Evolutionary conservation across 1,140 invertebrate species (phyloP).

Genomic region (Anoplophora glabripennis): DNA sequence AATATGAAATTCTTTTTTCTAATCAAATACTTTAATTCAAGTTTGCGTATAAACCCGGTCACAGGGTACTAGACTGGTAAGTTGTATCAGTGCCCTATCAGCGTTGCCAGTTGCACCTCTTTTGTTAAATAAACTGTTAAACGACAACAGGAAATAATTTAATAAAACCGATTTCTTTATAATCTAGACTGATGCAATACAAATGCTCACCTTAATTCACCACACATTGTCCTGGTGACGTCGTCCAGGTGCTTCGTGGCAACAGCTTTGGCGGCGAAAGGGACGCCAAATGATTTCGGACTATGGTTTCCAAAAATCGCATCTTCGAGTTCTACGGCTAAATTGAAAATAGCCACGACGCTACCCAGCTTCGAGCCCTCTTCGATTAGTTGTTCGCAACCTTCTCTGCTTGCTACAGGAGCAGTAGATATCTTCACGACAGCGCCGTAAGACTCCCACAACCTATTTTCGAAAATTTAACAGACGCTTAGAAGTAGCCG

Average conservation of each 20-base stretch:
- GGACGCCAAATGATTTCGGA: constrained; percentile 55
- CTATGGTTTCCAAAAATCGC: constrained; percentile 63
- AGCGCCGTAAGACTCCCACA: constrained; percentile 63
- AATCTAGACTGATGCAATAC: background rate
- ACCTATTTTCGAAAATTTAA: too few species aligned
- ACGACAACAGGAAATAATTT: too few species aligned
- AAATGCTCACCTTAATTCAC: constrained; percentile 46
- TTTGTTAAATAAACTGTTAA: too few species aligned
- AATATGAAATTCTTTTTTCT: too few species aligned
- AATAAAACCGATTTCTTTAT: background rate
- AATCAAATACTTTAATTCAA: too few species aligned
- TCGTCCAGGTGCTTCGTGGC: constrained; percentile 62
- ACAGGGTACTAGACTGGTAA: too few species aligned
- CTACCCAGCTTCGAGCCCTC: constrained; percentile 60
- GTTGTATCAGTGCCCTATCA: too few species aligned
- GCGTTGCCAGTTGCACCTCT: too few species aligned
- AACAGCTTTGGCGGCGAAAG: constrained; percentile 59
- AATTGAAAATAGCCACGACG: constrained; percentile 78
- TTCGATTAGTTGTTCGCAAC: constrained; percentile 62
- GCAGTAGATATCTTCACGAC: constrained; percentile 61
- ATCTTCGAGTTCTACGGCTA: constrained; percentile 70
- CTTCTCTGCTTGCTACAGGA: constrained; percentile 61
- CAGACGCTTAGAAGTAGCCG: constrained; percentile 28
- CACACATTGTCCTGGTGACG: constrained; percentile 57
- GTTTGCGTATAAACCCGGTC: too few species aligned